Evolutionary conservation across 2,888 invertebrate species (phyloP), one percentile per base, ranked within the genome.

Genomic region (Xiphydria camelus): DNA sequence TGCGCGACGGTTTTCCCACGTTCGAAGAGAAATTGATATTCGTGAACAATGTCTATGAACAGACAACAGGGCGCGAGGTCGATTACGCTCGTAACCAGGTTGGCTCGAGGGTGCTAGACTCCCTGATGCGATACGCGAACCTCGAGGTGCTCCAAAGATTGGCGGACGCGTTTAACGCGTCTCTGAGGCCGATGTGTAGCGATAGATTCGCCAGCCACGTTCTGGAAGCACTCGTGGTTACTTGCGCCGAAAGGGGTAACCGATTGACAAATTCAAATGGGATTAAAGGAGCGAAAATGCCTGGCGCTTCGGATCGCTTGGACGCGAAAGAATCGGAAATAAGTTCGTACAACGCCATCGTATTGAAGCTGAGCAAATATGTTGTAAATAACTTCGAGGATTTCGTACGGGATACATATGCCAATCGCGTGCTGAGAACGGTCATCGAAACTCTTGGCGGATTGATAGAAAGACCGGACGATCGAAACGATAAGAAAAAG

Each of bases 371-470:
- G 3, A 82, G 86, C 47, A 88, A 84, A 76, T 93, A 88, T 73
- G 78, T 87, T 15, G 73, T 91, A 1, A 93, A 93, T 70, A 93
- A 93, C 77, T 77, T 91, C 45, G 92, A 92, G 68, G 91, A 92
- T 64, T 92, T 88, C 62, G 81, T 89, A 0, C 86, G 85, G 83
- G 89, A 92, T 66, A 77, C 78, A 0, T 89, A 87, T 54, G 90
- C 87, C 0, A 91, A 86, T 75, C 87, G 89, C 62, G 83, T 92
- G 4, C 77, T 91, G 52, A 80, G 91, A 37, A 84, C 87, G 6
- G 84, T 84, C 1, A 70, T 91, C n/a, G 82, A 84, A 66, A 84
- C 83, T 60, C 74, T 91, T 0, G 82, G 85, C 9, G 89, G 89
- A 1, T 79, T 88, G 7, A 80, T 83, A 1, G 76, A 71, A 18